Evolutionary conservation across 2,888 invertebrate genomes (phyloP).

Genomic region (Drosophila imparisetae): DNA sequence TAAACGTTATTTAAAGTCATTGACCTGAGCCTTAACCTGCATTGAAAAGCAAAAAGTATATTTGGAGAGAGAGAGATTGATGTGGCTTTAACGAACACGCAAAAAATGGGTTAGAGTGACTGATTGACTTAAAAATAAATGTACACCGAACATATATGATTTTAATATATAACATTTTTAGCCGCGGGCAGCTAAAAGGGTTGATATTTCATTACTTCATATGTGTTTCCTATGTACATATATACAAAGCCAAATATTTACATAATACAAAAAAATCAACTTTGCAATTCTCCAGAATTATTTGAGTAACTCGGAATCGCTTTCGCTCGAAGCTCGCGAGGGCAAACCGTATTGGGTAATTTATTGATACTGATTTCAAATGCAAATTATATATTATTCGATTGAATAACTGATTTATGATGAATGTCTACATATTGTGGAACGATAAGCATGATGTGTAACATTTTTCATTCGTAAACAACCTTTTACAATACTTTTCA

Average conservation of each 20-base stretch:
- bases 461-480: background rate
- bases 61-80: slow-evolving; percentile 25
- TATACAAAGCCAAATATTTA: background rate
- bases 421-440: background rate
- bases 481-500: slow-evolving; percentile 5
- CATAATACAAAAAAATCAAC: background rate
- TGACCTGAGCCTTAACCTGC: slow-evolving; percentile 14
- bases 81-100: slow-evolving; percentile 23
- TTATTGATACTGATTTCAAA: background rate
- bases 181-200: background rate
- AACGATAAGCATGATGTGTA: background rate
- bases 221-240: background rate
- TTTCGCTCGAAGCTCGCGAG: background rate
- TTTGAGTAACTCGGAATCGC: background rate
- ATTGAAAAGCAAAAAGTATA: slow-evolving; percentile 17
- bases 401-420: background rate
- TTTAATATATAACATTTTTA: background rate
- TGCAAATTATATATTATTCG: background rate
- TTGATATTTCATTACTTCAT: background rate
- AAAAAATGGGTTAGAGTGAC: background rate
- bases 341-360: background rate
- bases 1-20: slow-evolving; percentile 27
- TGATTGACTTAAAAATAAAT: background rate
- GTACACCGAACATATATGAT: background rate
- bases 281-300: background rate